These are phyloP conservation scores for Indri indri DNA, from an alignment of 2,113 vertebrate species.

Conservation along the genomic window DNA sequence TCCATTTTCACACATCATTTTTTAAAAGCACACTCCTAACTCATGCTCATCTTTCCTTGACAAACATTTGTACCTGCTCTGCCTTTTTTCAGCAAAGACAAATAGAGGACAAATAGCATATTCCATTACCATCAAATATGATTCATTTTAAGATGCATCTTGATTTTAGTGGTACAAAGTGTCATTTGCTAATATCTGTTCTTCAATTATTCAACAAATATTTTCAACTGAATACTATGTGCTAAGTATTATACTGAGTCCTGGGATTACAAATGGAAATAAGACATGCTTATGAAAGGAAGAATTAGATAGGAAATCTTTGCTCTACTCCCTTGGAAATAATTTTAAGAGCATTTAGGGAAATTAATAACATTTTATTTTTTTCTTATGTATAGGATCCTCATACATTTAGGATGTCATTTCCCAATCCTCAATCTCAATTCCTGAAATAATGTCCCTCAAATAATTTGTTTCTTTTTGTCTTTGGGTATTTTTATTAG, in stretches of 20 bases:
- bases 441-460: not conserved
- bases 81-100: not conserved
- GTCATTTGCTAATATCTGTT: not conserved
- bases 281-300: not conserved
- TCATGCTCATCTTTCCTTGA: not conserved
- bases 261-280: not conserved
- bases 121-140: not conserved
- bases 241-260: not conserved
- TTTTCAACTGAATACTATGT: not conserved
- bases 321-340: not conserved
- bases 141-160: not conserved
- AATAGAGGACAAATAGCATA: not conserved
- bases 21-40: not conserved
- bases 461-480: not conserved
- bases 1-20: not conserved
- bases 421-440: not conserved
- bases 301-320: not conserved
- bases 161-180: not conserved
- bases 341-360: not conserved
- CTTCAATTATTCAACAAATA: not conserved
- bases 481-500: not conserved
- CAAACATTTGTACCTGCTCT: not conserved
- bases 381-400: not conserved
- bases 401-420: not conserved
- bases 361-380: constrained; percentile 4